Percentiles rank a stretch among this genome's conserved stretches.
Conservation (phyloP, 2,113 vertebrate genomes). For the Pogonocichla stellata region DNA sequence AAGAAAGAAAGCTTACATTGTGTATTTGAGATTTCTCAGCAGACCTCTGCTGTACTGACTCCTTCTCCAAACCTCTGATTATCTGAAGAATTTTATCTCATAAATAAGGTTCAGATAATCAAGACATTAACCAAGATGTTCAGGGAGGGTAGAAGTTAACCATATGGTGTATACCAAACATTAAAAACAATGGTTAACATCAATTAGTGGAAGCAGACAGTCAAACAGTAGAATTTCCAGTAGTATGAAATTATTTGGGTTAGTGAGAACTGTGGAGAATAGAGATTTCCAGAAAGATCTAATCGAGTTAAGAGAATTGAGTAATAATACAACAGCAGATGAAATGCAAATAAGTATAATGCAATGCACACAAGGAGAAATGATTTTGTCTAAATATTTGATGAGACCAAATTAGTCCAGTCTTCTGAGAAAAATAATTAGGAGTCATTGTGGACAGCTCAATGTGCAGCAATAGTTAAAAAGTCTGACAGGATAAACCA, state of each 20-base stretch:
- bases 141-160: slow-evolving; percentile 20
- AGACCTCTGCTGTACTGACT: neutral
- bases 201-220: slow-evolving; percentile 54
- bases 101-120: slow-evolving; percentile 2
- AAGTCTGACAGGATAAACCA: slow-evolving; percentile 49
- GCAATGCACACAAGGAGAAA: slow-evolving; percentile 55
- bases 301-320: slow-evolving; percentile 25
- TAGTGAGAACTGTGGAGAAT: slow-evolving; percentile 46
- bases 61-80: neutral
- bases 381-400: slow-evolving; percentile 35
- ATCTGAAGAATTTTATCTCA: neutral
- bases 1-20: neutral
- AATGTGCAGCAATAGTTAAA: slow-evolving; percentile 60
- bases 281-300: slow-evolving; percentile 28
- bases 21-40: neutral
- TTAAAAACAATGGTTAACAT: slow-evolving; percentile 57
- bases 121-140: neutral
- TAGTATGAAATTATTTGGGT: slow-evolving; percentile 35
- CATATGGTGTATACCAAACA: neutral
- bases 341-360: slow-evolving; percentile 61
- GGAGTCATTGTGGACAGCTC: slow-evolving; percentile 70
- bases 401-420: slow-evolving; percentile 58
- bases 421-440: slow-evolving; percentile 62
- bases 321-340: slow-evolving; percentile 60
- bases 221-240: slow-evolving; percentile 9